Conservation (phyloP, 2,888 invertebrate genomes). For the Ephialtes manifestator region DNA sequence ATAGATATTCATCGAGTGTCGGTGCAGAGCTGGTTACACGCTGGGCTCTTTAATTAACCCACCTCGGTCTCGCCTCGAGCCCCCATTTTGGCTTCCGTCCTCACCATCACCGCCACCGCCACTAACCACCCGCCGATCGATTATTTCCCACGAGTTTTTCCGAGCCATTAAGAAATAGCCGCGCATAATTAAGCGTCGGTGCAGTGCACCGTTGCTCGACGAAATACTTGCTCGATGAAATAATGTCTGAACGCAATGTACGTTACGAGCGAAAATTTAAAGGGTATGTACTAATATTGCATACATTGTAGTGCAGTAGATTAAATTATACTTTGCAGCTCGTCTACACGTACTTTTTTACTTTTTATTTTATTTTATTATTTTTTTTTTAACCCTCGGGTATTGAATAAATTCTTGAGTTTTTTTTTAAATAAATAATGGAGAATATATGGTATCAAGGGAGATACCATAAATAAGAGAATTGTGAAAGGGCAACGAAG, state of each 20-base stretch:
- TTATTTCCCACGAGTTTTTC: conserved; percentile 68
- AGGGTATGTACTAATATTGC: background rate
- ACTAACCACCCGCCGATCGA: background rate
- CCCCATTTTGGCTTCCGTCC: conserved; percentile 43
- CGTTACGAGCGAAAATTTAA: conserved; percentile 14
- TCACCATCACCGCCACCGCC: background rate
- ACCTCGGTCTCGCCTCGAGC: conserved; percentile 71
- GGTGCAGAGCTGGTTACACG: conserved; percentile 71
- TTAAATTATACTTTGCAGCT: background rate
- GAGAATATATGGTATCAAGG: conserved; percentile 44
- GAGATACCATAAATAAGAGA: conserved; percentile 39
- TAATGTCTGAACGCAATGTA: background rate
- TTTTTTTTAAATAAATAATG: background rate
- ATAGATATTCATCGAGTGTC: conserved; percentile 50
- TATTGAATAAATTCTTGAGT: background rate
- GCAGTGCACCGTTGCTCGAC: background rate
- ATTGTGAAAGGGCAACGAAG: conserved; percentile 23
- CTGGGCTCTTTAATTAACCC: conserved; percentile 75
- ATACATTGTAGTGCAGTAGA: background rate
- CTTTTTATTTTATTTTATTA: background rate
- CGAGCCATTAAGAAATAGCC: conserved; percentile 71
- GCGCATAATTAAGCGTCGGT: conserved; percentile 4
- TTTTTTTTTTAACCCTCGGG: background rate
- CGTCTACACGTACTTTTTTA: too few species aligned
- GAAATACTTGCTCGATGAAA: conserved; percentile 24